Conservation (phyloP, 2,113 vertebrate species). For the Malurus elegans region DNA sequence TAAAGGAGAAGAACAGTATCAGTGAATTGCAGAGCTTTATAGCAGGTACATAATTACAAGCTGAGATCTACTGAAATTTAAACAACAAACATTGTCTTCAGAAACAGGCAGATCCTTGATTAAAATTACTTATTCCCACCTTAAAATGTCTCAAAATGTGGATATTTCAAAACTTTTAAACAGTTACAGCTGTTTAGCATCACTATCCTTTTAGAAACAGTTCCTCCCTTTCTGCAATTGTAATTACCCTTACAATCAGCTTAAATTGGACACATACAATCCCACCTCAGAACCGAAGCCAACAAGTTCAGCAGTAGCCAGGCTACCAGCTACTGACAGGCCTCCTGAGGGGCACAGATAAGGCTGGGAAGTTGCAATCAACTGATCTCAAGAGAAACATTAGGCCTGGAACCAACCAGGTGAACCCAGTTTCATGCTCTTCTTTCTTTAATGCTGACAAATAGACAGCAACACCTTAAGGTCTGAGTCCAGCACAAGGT, state of each 20-base stretch:
- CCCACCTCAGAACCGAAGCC: not conserved
- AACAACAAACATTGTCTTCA: not conserved
- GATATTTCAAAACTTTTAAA: not conserved
- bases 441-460: not conserved
- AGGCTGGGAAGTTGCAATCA: not conserved
- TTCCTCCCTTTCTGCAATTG: not conserved
- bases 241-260: not conserved
- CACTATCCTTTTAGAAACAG: not conserved
- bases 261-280: not conserved
- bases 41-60: not conserved
- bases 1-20: not conserved
- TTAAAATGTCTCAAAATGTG: not conserved
- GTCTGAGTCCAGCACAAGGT: not conserved
- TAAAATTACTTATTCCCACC: not conserved
- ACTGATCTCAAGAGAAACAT: not conserved
- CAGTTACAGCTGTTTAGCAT: not conserved
- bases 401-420: not conserved
- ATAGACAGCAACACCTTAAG: accelerated
- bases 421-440: not conserved
- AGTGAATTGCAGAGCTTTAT: not conserved
- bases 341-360: not conserved
- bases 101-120: not conserved
- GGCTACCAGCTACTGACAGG: not conserved
- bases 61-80: not conserved
- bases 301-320: not conserved